These are phyloP conservation scores for Drosophila acutilabella DNA, from an alignment of 2,888 invertebrate genomes.

Conservation along the genomic window DNA sequence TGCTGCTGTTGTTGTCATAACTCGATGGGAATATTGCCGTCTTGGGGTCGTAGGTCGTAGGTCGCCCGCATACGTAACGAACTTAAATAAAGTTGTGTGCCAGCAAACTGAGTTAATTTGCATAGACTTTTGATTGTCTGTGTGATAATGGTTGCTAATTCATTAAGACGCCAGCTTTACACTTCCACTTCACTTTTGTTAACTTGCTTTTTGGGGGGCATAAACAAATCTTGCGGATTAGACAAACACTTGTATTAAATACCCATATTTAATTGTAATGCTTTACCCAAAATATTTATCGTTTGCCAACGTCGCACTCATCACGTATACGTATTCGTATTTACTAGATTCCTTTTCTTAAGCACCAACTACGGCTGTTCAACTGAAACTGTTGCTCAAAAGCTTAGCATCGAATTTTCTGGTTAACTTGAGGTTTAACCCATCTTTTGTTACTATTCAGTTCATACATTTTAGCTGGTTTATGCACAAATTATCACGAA, in stretches of 20 bases:
- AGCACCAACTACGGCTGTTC: constrained; percentile 19
- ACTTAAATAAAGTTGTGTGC: constrained; percentile 69
- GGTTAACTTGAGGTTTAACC: not conserved
- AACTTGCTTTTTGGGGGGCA: constrained; percentile 26
- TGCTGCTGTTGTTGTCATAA: constrained; percentile 50
- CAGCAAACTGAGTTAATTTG: constrained; percentile 66
- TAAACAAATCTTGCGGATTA: constrained; percentile 27
- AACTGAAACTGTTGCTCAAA: constrained; percentile 25
- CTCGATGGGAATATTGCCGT: constrained; percentile 36
- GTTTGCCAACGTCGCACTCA: constrained; percentile 2
- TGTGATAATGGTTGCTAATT: constrained; percentile 52
- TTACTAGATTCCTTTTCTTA: constrained; percentile 4
- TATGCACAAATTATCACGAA: constrained; percentile 12
- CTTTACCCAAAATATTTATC: constrained; percentile 36
- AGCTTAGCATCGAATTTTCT: constrained; percentile 5
- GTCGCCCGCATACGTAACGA: constrained; percentile 71
- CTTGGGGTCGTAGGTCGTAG: constrained; percentile 31
- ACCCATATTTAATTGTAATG: constrained; percentile 14
- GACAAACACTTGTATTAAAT: constrained; percentile 52
- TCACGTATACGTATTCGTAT: constrained; percentile 10
- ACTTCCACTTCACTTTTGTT: not conserved
- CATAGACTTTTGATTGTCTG: constrained; percentile 62
- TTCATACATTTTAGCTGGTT: not conserved
- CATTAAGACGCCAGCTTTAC: constrained; percentile 55
- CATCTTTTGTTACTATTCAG: not conserved